phyloP scores from a whole-genome alignment of 1,140 invertebrate species.

The Manduca sexta region DNA sequence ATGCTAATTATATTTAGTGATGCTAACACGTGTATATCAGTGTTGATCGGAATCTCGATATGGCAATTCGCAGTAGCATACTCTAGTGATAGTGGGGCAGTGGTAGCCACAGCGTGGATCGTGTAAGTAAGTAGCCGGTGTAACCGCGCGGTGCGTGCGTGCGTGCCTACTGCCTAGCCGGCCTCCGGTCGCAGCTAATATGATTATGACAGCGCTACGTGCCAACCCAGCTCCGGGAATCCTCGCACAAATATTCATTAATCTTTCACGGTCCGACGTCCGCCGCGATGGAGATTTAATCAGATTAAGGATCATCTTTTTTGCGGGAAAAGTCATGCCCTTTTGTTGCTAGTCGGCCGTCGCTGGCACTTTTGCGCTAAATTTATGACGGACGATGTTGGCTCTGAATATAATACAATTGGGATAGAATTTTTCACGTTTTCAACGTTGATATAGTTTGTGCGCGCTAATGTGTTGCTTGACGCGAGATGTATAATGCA shows the following conservation, averaged over 20 bases:
- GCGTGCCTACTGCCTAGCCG: constrained; percentile 57
- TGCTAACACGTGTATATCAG: too few species aligned
- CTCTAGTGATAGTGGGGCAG: too few species aligned
- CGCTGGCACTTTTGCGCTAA: constrained; percentile 62
- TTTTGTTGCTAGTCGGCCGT: constrained; percentile 64
- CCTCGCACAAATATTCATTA: constrained; percentile 72
- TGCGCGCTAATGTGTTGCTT: constrained; percentile 4
- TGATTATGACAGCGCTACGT: constrained; percentile 71
- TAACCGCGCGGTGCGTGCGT: constrained; percentile 36
- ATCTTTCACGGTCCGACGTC: constrained; percentile 72
- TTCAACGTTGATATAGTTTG: constrained; percentile 10
- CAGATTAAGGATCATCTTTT: constrained; percentile 73
- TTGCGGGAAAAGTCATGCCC: constrained; percentile 68
- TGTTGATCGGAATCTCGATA: too few species aligned
- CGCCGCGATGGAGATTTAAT: constrained; percentile 72
- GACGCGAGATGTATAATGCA: constrained; percentile 1
- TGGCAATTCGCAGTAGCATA: too few species aligned
- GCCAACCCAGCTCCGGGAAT: constrained; percentile 61
- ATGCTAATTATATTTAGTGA: too few species aligned
- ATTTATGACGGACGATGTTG: constrained; percentile 62
- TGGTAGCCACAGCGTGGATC: not conserved
- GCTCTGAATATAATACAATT: constrained; percentile 59
- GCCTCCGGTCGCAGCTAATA: constrained; percentile 62
- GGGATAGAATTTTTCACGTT: constrained; percentile 13
- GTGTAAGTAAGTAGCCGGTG: constrained; percentile 4